A percentile compares a stretch with the other conserved stretches of the same genome.
Conservation (phyloP, 2,888 invertebrate species). For the Anarsia innoxiella region DNA sequence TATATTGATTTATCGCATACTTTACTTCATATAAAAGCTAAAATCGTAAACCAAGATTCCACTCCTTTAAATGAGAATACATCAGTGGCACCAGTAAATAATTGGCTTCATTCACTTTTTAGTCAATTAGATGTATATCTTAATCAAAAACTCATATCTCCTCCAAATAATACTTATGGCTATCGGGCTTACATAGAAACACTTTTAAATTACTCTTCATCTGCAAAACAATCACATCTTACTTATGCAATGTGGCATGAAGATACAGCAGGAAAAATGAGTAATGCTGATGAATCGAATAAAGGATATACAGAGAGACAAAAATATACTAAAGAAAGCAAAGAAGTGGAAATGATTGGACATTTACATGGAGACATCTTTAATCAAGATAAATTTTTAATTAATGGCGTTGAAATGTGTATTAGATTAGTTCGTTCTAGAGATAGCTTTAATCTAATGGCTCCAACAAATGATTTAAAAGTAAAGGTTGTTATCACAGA, state of each 20-base stretch:
- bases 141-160: no score
- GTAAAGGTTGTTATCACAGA: constrained; percentile 16
- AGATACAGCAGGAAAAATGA: constrained; percentile 17
- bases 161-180: no score
- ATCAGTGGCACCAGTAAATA: constrained; percentile 24
- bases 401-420: constrained; percentile 21
- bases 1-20: no score
- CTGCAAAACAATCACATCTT: constrained; percentile 23
- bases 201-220: constrained; percentile 23
- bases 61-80: constrained; percentile 11
- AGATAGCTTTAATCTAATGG: constrained; percentile 13
- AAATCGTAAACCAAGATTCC: constrained; percentile 21
- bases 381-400: no score
- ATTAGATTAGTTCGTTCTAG: constrained; percentile 15
- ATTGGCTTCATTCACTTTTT: no score
- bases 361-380: no score
- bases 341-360: no score
- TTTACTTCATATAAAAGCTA: constrained; percentile 21
- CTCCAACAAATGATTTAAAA: constrained; percentile 11
- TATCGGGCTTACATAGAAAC: constrained; percentile 25
- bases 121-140: no score
- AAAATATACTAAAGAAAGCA: no score
- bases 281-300: constrained; percentile 13
- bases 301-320: constrained; percentile 18
- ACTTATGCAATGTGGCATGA: constrained; percentile 23